A percentile compares a stretch with the other conserved stretches of the same genome.
These are phyloP conservation scores for Sinocyclocheilus rhinocerous DNA, from an alignment of 2,113 vertebrate species.

Conservation along the genomic window DNA sequence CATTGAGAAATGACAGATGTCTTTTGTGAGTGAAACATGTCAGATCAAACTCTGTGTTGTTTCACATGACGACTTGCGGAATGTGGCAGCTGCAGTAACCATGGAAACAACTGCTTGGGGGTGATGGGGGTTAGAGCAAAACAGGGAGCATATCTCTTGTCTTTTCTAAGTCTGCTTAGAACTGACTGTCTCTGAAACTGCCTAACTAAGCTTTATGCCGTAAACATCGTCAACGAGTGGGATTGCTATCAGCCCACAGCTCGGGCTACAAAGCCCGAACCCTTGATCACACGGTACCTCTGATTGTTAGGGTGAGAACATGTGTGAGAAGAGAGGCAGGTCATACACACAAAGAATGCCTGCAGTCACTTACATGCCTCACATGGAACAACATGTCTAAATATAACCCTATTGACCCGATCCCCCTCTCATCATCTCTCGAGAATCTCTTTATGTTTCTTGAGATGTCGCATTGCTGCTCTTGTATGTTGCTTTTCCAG, in stretches of 20 bases:
- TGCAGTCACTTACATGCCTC: background rate
- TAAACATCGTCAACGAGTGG: slow-evolving; percentile 30
- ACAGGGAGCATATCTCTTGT: background rate
- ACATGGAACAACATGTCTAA: background rate
- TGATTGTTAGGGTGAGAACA: background rate
- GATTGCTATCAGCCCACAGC: background rate
- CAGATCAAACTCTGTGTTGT: slow-evolving; percentile 16
- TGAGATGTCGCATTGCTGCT: background rate
- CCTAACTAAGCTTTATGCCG: background rate
- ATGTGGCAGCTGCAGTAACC: slow-evolving; percentile 33
- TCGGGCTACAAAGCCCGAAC: background rate
- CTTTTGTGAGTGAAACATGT: slow-evolving; percentile 17
- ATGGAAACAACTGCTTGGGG: slow-evolving; percentile 34
- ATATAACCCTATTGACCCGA: background rate
- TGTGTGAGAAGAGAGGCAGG: background rate
- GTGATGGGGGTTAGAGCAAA: background rate
- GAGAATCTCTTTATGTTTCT: background rate
- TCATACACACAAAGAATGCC: background rate
- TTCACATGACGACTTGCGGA: background rate
- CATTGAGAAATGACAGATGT: background rate
- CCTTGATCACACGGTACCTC: background rate
- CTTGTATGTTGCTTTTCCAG: background rate
- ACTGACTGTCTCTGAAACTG: background rate
- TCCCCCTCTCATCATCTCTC: background rate
- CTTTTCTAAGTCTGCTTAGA: slow-evolving; percentile 12